Conservation (phyloP, 2,797 vertebrate genomes). For the Bradypodion pumilum region DNA sequence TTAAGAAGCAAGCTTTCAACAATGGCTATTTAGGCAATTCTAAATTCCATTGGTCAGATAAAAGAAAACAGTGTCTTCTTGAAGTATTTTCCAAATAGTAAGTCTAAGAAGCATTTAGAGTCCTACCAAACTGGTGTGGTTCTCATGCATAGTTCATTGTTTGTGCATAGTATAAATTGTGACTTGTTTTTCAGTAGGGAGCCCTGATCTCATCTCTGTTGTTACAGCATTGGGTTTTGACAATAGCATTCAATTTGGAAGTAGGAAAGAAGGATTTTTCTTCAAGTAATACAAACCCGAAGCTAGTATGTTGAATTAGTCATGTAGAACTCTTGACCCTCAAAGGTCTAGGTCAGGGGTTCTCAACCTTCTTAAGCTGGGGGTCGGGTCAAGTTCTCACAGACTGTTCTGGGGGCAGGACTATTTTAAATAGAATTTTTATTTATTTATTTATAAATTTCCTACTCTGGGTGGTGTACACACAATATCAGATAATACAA, state of each 20-base stretch:
- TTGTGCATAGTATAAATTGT: background rate
- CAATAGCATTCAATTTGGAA: background rate
- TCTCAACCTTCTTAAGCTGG: too few relatives aligned
- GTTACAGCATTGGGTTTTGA: background rate
- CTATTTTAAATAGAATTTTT: too few relatives aligned
- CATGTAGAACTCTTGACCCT: background rate
- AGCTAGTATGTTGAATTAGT: background rate
- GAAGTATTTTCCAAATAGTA: background rate
- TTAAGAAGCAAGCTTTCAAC: too few relatives aligned
- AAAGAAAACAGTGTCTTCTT: background rate
- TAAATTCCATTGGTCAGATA: too few relatives aligned
- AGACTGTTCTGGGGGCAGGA: too few relatives aligned
- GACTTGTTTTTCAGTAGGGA: background rate
- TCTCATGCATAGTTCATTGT: background rate
- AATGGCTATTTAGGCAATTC: too few relatives aligned
- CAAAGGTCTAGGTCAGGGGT: background rate
- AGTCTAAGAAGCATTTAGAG: background rate
- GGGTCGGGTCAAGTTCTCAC: too few relatives aligned
- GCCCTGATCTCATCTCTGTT: background rate
- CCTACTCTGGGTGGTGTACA: too few relatives aligned
- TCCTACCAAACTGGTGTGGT: background rate
- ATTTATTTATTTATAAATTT: too few relatives aligned
- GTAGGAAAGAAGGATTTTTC: background rate
- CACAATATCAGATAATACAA: too few relatives aligned
- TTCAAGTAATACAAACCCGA: background rate